A percentile compares a stretch with the other conserved stretches of the same genome.
Evolutionary conservation across 2,113 vertebrate species (phyloP).

Genomic region (Nicator chloris): DNA sequence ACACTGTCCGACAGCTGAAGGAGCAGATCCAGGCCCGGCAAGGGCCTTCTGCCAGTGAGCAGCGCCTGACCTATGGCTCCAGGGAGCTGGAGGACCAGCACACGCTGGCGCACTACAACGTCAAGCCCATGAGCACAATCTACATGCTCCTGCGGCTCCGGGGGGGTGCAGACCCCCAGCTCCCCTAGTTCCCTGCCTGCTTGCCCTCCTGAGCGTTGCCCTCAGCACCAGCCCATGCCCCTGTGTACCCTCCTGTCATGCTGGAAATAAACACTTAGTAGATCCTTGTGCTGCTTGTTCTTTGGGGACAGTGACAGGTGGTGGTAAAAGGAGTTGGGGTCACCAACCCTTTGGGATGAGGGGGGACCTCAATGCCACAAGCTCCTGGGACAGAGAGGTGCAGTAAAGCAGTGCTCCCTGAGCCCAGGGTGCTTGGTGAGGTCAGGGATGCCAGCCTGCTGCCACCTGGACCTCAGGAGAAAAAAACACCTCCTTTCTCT

Average conservation of each 20-base stretch:
- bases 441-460: background rate
- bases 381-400: background rate
- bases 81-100: background rate
- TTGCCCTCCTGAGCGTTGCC: background rate
- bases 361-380: background rate
- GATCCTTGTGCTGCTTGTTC: background rate
- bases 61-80: background rate
- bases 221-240: background rate
- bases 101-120: rapidly evolving
- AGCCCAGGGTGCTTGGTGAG: background rate
- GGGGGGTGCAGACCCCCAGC: background rate
- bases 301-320: background rate
- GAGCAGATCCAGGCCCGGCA: background rate
- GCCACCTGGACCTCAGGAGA: background rate
- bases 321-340: background rate
- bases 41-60: background rate
- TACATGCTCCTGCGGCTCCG: slow-evolving; percentile 17
- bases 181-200: background rate
- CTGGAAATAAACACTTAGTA: background rate
- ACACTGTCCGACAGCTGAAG: background rate
- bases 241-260: rapidly evolving
- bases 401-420: background rate
- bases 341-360: background rate
- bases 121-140: background rate
- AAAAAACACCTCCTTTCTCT: background rate